These are phyloP conservation scores for Phrynocephalus versicolor DNA, from an alignment of 2,113 vertebrate genomes.

Conservation along the genomic window DNA sequence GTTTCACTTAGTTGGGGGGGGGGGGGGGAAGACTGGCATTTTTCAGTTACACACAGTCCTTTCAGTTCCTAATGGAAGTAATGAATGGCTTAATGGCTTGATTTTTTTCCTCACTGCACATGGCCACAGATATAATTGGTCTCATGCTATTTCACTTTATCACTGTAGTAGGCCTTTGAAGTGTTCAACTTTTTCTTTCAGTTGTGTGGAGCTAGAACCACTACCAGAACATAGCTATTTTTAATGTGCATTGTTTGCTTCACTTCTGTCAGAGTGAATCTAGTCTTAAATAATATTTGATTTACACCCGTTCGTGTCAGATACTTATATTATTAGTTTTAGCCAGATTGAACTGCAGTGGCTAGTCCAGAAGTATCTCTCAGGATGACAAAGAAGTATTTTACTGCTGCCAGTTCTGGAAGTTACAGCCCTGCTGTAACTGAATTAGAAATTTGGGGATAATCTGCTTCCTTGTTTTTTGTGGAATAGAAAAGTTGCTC, in stretches of 20 bases:
- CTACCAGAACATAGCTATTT: not conserved
- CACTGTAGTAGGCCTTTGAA: not conserved
- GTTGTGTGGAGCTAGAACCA: not conserved
- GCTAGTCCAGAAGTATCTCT: not conserved
- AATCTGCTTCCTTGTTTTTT: not conserved
- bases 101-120: not conserved
- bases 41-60: not conserved
- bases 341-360: not conserved
- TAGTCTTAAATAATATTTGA: not conserved
- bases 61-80: slow-evolving; percentile 19
- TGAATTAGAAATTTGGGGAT: not conserved
- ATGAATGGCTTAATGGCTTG: slow-evolving; percentile 5
- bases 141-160: slow-evolving; percentile 1
- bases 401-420: not conserved
- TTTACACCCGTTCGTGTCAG: not conserved
- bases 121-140: slow-evolving; percentile 9
- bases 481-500: not conserved
- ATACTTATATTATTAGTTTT: not conserved
- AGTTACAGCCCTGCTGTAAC: not conserved
- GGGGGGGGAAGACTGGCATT: not conserved
- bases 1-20: not conserved
- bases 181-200: not conserved
- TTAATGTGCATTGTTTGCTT: not conserved
- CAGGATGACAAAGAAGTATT: not conserved
- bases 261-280: not conserved